Evolutionary conservation across 2,888 invertebrate genomes (phyloP).

Genomic region (Ypsolopha sequella): DNA sequence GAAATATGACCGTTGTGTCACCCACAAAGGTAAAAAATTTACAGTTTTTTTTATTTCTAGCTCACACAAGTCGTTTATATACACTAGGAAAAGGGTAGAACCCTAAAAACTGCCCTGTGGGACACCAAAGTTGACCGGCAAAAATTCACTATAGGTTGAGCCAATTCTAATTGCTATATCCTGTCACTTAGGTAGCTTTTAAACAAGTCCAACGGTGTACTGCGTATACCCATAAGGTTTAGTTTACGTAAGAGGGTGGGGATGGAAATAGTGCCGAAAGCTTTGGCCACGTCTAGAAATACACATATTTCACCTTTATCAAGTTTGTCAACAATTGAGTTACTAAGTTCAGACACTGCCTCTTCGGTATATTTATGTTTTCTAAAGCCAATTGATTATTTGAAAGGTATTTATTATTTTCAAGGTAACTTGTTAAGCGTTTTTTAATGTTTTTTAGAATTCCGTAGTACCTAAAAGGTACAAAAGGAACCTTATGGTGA

Average conservation of each 20-base stretch:
- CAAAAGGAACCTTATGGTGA: no score
- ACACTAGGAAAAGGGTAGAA: not conserved
- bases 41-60: not conserved
- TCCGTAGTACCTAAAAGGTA: no score
- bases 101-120: conserved; percentile 1
- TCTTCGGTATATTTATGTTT: not conserved
- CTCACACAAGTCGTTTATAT: not conserved
- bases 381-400: conserved; percentile 6
- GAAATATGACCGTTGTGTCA: conserved; percentile 3
- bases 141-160: not conserved
- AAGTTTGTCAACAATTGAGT: not conserved
- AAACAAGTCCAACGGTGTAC: not conserved
- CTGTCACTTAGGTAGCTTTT: not conserved
- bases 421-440: conserved; percentile 2
- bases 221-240: not conserved
- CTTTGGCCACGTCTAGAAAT: not conserved
- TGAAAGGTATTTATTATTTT: not conserved
- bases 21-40: conserved; percentile 1
- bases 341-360: not conserved
- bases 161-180: not conserved
- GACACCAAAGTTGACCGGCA: not conserved
- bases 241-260: conserved; percentile 1
- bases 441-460: conserved; percentile 4
- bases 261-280: no score
- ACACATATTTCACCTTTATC: not conserved